Evolutionary conservation across 2,113 vertebrate genomes (phyloP), one percentile per base, ranked within the genome.

Genomic region (Puntigrus tetrazona): DNA sequence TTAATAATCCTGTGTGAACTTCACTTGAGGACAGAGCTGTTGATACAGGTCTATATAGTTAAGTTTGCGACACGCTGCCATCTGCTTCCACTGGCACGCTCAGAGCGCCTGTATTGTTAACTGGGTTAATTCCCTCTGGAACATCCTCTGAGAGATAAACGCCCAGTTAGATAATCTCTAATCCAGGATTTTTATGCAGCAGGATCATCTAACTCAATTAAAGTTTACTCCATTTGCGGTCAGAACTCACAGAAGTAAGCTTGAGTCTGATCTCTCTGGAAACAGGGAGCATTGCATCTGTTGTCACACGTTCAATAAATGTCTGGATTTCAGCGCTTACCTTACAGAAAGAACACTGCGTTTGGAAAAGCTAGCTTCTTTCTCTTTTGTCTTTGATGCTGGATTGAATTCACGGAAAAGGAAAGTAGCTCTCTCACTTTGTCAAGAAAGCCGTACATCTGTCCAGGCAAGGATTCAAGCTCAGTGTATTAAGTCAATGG

Each of bases 131-230:
- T 74, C 55, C 72, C 55, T 83, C 29, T 50, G 72, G 72, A 36
- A 65, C 72, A 83, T 65, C 55, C 55, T 34, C 70, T 83, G n/a
- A 75, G 52, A 76, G 72, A 75, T 63, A 73, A 83, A 83, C 57
- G 20, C 52, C 55, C 72, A 50, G 38, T 61, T 34, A 63, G 82
- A 76, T 63, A 18, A 83, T 59, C 72, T 63, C 73, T 59, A 83
- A 74, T 63, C 52, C 81, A 47, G 81, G 69, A 74, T 83, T 74
- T 83, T 52, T 74, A 38, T n/a, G 65, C 34, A 82, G 72, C 45
- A 76, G 70, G 57, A 76, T 83, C 82, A 76, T 63, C 57, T n/a
- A 76, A 47, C 52, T 83, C 80, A 72, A 72, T 82, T 74, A 63
- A 65, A 83, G 52, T 76, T 65, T 41, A 83, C 70, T 83, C 38